Conservation (phyloP, 2,113 vertebrate genomes). For the Ginglymostoma cirratum region DNA sequence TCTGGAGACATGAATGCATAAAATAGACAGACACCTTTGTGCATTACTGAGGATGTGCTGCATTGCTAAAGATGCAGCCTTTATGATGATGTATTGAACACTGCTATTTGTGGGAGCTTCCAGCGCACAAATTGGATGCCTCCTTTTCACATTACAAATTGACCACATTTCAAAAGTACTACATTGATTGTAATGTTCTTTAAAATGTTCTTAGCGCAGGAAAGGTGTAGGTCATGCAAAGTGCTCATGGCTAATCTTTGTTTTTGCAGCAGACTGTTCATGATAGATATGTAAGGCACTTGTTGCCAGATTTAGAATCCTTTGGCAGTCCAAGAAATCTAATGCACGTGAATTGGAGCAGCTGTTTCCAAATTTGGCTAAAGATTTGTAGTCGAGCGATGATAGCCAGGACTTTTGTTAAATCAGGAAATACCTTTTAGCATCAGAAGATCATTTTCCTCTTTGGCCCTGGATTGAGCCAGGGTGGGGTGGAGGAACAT, state of each 20-base stretch:
- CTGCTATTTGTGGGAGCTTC: not conserved
- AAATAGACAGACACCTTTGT: not conserved
- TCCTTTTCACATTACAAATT: not conserved
- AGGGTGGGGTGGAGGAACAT: not conserved
- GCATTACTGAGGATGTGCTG: not conserved
- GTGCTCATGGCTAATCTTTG: not conserved
- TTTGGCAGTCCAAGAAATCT: not conserved
- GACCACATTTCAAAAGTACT: not conserved
- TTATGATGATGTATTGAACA: not conserved
- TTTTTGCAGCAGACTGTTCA: not conserved
- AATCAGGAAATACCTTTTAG: slow-evolving; percentile 12
- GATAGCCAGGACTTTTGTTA: not conserved
- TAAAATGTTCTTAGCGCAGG: not conserved
- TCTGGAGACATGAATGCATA: not conserved
- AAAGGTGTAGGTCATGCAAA: not conserved
- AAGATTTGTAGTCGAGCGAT: not conserved
- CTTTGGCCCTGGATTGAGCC: not conserved
- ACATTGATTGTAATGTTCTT: not conserved
- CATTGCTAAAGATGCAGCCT: not conserved
- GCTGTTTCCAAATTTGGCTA: not conserved
- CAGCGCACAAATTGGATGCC: not conserved
- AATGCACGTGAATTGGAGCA: not conserved
- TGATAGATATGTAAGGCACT: not conserved
- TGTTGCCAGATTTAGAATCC: not conserved
- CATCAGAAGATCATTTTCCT: not conserved